Percentiles rank a stretch among this genome's conserved stretches.
These are phyloP conservation scores for Temnothorax nylanderi DNA, from an alignment of 1,140 invertebrate species.

Conservation along the genomic window DNA sequence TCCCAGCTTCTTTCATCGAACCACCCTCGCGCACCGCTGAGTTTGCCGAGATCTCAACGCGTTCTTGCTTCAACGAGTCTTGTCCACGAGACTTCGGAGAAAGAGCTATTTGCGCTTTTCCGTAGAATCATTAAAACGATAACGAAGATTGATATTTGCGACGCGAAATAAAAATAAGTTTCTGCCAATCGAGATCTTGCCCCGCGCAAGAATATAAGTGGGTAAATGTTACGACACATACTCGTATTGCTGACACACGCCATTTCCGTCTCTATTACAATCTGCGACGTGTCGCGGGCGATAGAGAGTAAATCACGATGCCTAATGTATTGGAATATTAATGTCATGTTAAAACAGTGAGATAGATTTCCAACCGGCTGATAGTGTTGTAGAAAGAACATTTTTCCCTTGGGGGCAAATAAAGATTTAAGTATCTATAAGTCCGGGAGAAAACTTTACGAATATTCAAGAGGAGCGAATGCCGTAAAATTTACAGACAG, in stretches of 20 bases:
- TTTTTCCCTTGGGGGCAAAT: conserved; percentile 27
- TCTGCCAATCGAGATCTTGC: not conserved
- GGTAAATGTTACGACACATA: not conserved
- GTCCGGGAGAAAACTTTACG: conserved; percentile 41
- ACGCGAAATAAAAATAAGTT: not conserved
- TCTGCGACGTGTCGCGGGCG: conserved; percentile 23
- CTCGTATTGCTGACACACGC: not conserved
- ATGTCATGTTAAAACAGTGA: conserved; percentile 46
- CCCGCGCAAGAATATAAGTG: not conserved
- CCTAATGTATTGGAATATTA: conserved; percentile 46
- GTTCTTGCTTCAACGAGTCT: conserved; percentile 1
- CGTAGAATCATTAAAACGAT: not conserved
- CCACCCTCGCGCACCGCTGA: not conserved
- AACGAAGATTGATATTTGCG: not conserved
- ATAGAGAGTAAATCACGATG: conserved; percentile 31
- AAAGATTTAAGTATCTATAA: conserved; percentile 57
- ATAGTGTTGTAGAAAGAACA: conserved; percentile 25
- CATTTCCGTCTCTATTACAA: not conserved
- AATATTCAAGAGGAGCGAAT: conserved; percentile 48
- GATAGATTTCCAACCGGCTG: conserved; percentile 43
- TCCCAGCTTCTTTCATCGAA: conserved; percentile 24
- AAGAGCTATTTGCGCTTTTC: not conserved
- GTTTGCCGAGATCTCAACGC: not conserved
- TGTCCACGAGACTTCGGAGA: not conserved
- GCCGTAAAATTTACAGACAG: conserved; percentile 49